Conservation (phyloP, 1,140 invertebrate species). For the Prorops nasuta region DNA sequence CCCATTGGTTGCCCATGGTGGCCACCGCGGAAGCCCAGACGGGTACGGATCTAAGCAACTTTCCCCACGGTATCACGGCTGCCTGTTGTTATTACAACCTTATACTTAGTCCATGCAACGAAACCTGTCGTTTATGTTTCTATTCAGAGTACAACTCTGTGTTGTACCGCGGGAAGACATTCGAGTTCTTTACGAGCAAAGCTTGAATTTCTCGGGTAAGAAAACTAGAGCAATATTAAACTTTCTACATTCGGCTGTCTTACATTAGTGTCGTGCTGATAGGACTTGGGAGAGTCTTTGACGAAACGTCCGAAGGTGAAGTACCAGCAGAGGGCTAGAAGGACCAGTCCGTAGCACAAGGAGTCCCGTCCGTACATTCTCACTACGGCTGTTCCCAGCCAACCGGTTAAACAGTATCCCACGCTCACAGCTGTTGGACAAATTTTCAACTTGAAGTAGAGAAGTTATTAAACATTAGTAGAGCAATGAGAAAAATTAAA, state of each 20-base stretch:
- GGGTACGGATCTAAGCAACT: constrained; percentile 58
- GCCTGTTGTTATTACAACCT: constrained; percentile 32
- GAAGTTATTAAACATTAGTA: not conserved
- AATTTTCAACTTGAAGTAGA: too few species aligned
- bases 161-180: too few species aligned
- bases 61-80: constrained; percentile 59
- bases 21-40: constrained; percentile 63
- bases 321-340: constrained; percentile 65
- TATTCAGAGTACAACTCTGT: too few species aligned
- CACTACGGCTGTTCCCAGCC: constrained; percentile 58
- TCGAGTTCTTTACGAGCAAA: too few species aligned
- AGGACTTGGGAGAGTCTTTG: constrained; percentile 59
- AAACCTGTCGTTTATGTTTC: not conserved
- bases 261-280: constrained; percentile 54
- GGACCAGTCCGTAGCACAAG: constrained; percentile 62
- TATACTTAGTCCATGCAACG: too few species aligned
- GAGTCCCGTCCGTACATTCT: constrained; percentile 58
- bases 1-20: constrained; percentile 63
- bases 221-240: not conserved
- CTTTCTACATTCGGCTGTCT: too few species aligned
- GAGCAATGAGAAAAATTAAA: not conserved
- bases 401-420: constrained; percentile 60
- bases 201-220: too few species aligned
- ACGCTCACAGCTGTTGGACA: constrained; percentile 56
- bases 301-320: constrained; percentile 68